Evolutionary conservation across 2,113 vertebrate genomes (phyloP).

Genomic region (Mus musculus): GRCm39 chr15:86219501-86220000

Average conservation of each 20-base stretch:
- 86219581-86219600: background rate
- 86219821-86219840: background rate
- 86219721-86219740: background rate
- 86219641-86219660: background rate
- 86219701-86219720: background rate
- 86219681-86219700: background rate
- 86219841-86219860: background rate
- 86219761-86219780: background rate
- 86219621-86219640: background rate
- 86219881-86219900: background rate
- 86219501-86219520: background rate
- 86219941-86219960: accelerated
- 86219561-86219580: background rate
- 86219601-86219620: background rate
- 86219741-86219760: slow-evolving; percentile 1
- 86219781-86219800: slow-evolving; percentile 1
- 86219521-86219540: background rate
- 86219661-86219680: background rate
- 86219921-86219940: background rate
- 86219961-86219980: background rate
- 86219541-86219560: background rate
- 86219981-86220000: background rate
- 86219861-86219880: background rate
- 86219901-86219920: background rate
- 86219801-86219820: background rate